These are phyloP conservation scores for Puma concolor DNA, from an alignment of 2,113 vertebrate species.

Conservation along the genomic window DNA sequence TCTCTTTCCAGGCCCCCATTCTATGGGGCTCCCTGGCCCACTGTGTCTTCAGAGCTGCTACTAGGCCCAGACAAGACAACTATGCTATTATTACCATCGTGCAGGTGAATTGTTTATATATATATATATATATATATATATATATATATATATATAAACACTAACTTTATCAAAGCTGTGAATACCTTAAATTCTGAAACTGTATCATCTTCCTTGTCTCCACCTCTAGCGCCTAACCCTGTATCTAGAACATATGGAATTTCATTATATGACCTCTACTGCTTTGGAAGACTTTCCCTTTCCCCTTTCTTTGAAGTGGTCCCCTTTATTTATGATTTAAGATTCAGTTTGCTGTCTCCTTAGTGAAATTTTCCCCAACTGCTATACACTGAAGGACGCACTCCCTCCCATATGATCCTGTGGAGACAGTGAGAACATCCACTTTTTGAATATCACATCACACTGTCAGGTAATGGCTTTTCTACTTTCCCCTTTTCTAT, in stretches of 20 bases:
- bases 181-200: conserved; percentile 1
- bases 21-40: not conserved
- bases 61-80: not conserved
- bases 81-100: not conserved
- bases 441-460: not conserved
- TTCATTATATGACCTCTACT: not conserved
- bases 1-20: not conserved
- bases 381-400: not conserved
- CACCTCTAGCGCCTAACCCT: not conserved
- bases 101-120: not conserved
- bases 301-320: not conserved
- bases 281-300: not conserved
- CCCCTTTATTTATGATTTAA: not conserved
- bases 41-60: not conserved
- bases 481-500: conserved; percentile 1
- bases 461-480: not conserved
- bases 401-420: not conserved
- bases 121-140: too few species aligned
- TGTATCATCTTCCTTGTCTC: not conserved
- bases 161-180: not conserved
- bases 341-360: not conserved
- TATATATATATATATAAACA: too few species aligned
- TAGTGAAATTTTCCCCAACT: not conserved
- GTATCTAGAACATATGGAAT: not conserved
- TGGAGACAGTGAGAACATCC: not conserved